Evolutionary conservation across 2,797 vertebrate species (phyloP), one percentile per base, ranked within the genome.

Genomic region (Margarornis squamiger): DNA sequence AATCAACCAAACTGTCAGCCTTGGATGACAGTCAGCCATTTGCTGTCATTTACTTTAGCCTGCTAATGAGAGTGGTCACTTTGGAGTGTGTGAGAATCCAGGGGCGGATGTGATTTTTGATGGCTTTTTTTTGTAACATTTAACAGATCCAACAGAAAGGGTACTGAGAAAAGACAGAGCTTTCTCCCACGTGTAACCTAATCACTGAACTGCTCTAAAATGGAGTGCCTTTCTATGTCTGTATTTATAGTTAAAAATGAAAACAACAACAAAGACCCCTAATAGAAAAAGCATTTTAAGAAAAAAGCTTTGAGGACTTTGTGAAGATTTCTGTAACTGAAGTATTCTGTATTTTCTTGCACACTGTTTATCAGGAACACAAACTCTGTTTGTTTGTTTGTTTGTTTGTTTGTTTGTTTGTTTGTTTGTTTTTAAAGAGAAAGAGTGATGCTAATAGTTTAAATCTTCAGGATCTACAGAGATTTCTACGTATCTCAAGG

Each of bases 381-480:
- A 77, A 55, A 22, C n/a, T 59, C 4, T 2, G 46, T 58, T 66
- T 2, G 10, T 27, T 29, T 14, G 15, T 41, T 46, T 61, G 5
- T 0, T 0, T 52, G 43, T 82, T 34, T 92, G 17, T 45, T 22
- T 4, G 10, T 27, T 29, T 14, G 15, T 41, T 46, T 14, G 15
- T 46, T 46, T 61, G 5, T 0, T 0, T 52, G 45, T 82, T 34
- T 92, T 54, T 67, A 48, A 58, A 71, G 29, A 59, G 41, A 73
- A 45, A 59, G 26, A 67, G 61, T 34, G 5, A 61, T 58, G 18
- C 23, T n/a, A 88, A 30, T 20, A 15, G 6, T 63, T 84, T 36
- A 87, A 87, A 82, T 71, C 57, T 76, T 63, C 38, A 63, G 41
- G 26, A 87, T 76, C 59, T 74, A 62, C 39, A 86, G 55, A 77